phyloP scores from a whole-genome alignment of 2,113 vertebrate genomes.

The Irena cyanogastra region DNA sequence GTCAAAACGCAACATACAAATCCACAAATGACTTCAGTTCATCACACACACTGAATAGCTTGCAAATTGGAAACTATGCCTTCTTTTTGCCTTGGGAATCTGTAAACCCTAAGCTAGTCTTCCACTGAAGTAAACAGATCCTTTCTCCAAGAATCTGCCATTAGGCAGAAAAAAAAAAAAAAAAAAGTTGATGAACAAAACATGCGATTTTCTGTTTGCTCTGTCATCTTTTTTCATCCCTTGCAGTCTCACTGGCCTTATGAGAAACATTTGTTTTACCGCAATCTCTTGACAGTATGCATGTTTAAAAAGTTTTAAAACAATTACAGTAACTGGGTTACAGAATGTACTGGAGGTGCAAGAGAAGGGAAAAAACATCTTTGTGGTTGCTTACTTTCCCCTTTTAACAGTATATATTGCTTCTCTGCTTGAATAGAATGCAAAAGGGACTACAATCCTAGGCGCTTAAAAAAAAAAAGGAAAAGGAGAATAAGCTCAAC shows the following conservation, averaged over 20 bases:
- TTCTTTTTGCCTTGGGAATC: slow-evolving; percentile 1
- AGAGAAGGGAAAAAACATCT: not conserved
- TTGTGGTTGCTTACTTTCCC: not conserved
- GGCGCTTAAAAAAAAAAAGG: not conserved
- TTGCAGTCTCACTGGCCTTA: not conserved
- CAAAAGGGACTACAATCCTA: not conserved
- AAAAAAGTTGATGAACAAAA: not conserved
- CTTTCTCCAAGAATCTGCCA: not conserved
- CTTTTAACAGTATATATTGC: not conserved
- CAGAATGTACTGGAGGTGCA: not conserved
- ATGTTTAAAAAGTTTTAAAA: not conserved
- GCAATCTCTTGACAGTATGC: not conserved
- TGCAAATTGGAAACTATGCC: not conserved
- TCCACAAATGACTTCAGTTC: slow-evolving; percentile 46
- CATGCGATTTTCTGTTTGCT: slow-evolving; percentile 1
- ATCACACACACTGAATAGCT: slow-evolving; percentile 6
- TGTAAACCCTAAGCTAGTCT: not conserved
- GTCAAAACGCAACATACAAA: slow-evolving; percentile 48
- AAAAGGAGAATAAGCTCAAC: not conserved
- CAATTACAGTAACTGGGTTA: not conserved
- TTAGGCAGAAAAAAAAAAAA: not conserved
- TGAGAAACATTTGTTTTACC: not conserved
- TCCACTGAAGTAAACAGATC: slow-evolving; percentile 8
- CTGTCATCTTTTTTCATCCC: not conserved
- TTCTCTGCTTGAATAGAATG: not conserved